Percentiles rank a stretch among this genome's conserved stretches.
Evolutionary conservation across 2,797 vertebrate species (phyloP).

Genomic region (Chiroxiphia lanceolata): DNA sequence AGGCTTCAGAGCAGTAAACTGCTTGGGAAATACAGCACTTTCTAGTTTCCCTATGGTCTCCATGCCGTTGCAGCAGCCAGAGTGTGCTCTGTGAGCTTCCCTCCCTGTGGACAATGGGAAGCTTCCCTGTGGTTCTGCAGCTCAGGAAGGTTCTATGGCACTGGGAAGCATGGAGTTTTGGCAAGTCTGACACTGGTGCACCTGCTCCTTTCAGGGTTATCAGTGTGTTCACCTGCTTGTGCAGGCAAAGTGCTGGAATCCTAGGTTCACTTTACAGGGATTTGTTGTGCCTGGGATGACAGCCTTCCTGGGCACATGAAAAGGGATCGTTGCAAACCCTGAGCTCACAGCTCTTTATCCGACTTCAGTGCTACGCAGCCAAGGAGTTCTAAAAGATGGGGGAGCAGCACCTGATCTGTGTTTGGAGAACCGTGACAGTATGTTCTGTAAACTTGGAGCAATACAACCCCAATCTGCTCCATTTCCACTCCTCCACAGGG

Average conservation of each 20-base stretch:
- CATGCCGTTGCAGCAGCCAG: fast-evolving
- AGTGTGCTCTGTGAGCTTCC: background rate
- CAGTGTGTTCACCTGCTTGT: background rate
- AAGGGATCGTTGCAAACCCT: background rate
- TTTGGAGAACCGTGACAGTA: background rate
- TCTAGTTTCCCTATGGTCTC: background rate
- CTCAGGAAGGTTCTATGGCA: background rate
- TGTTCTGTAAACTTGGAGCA: background rate
- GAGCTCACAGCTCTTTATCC: background rate
- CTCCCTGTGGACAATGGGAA: background rate
- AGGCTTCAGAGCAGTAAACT: background rate
- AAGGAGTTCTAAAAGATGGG: background rate
- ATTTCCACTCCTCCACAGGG: background rate
- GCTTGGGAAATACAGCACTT: background rate
- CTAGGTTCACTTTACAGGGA: background rate
- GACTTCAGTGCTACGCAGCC: background rate
- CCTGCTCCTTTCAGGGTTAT: background rate
- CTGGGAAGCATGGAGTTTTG: background rate
- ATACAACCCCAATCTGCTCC: background rate
- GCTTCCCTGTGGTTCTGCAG: background rate
- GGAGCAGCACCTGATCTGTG: background rate
- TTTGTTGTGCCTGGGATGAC: background rate
- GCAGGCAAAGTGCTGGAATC: background rate
- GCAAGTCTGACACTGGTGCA: background rate
- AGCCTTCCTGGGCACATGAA: background rate